Percentiles rank a stretch among this genome's conserved stretches.
Conservation (phyloP, 2,113 vertebrate species). For the Paradisaea rubra region DNA sequence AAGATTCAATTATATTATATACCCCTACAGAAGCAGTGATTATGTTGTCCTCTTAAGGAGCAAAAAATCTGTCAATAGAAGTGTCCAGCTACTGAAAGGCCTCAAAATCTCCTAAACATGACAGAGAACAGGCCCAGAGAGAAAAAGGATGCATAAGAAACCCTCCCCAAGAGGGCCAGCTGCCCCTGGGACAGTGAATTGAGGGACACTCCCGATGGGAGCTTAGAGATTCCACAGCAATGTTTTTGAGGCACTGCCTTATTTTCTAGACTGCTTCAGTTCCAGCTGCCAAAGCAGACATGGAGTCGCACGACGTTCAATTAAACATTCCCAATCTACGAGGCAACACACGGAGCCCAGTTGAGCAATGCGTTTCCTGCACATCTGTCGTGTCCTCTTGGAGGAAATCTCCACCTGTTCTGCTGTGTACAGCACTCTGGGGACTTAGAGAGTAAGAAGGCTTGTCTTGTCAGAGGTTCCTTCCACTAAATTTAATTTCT, state of each 20-base stretch:
- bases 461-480: background rate
- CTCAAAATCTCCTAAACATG: background rate
- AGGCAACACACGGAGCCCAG: background rate
- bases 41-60: background rate
- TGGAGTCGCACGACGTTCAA: accelerated
- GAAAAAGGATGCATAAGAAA: background rate
- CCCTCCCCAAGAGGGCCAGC: background rate
- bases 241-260: background rate
- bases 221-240: background rate
- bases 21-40: background rate
- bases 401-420: background rate
- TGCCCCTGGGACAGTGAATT: background rate
- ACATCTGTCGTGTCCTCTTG: background rate
- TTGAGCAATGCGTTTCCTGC: background rate
- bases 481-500: background rate
- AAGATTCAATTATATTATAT: background rate
- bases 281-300: background rate
- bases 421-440: background rate
- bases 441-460: background rate
- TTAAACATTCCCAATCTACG: background rate
- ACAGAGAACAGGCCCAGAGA: background rate
- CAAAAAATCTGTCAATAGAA: background rate
- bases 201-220: background rate
- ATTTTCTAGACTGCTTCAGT: background rate
- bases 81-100: background rate